A percentile compares a stretch with the other conserved stretches of the same genome.
Conservation (phyloP, 1,140 invertebrate genomes). For the Contarinia nasturtii region DNA sequence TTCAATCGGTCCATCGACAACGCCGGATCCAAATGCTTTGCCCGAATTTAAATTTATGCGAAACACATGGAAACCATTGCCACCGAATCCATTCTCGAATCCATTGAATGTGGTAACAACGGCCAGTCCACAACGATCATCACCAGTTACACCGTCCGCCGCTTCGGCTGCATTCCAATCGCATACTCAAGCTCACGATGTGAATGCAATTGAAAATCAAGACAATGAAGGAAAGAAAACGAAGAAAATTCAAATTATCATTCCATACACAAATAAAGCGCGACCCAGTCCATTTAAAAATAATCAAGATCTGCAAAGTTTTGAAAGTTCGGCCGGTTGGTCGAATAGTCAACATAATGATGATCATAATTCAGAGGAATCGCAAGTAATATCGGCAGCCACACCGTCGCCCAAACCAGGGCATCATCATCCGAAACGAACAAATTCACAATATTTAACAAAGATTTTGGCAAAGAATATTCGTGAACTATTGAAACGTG, state of each 20-base stretch:
- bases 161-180: constrained; percentile 18
- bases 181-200: constrained; percentile 18
- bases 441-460: constrained; percentile 15
- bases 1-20: constrained; percentile 15
- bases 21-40: constrained; percentile 14
- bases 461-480: constrained; percentile 22
- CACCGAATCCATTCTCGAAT: constrained; percentile 1
- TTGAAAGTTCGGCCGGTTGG: constrained; percentile 15
- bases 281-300: constrained; percentile 32
- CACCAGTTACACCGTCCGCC: constrained; percentile 15
- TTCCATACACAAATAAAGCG: constrained; percentile 49
- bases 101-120: constrained; percentile 6
- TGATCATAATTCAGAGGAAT: constrained; percentile 23
- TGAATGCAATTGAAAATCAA: constrained; percentile 13
- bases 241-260: constrained; percentile 50
- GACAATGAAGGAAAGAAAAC: constrained; percentile 16
- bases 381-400: constrained; percentile 19
- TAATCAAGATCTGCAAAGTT: constrained; percentile 14
- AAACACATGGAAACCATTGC: background rate
- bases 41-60: background rate
- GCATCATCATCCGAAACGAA: constrained; percentile 6
- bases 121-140: constrained; percentile 17
- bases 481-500: constrained; percentile 15
- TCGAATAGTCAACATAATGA: constrained; percentile 15
- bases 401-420: constrained; percentile 12